Evolutionary conservation across 2,113 vertebrate species (phyloP).

Genomic region (Candoia aspera): DNA sequence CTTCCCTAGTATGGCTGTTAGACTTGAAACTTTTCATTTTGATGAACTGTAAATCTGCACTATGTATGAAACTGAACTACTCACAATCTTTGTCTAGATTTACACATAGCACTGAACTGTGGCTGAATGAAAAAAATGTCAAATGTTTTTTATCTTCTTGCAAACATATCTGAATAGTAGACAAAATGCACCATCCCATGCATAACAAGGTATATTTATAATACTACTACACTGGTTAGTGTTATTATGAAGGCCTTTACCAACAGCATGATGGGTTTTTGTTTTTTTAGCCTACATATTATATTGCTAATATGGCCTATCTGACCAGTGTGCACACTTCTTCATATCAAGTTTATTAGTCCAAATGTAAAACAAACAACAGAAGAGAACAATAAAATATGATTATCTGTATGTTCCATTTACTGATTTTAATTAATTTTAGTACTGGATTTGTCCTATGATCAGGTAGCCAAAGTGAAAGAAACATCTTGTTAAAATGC

Average conservation of each 20-base stretch:
- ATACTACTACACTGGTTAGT: background rate
- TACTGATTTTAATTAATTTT: background rate
- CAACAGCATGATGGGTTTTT: background rate
- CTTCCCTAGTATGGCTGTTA: background rate
- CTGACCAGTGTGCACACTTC: background rate
- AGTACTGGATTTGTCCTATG: background rate
- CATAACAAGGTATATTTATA: background rate
- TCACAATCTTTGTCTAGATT: background rate
- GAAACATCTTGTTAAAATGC: background rate
- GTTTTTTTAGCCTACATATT: background rate
- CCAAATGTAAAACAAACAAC: background rate
- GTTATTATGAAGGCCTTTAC: background rate
- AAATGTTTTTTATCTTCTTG: background rate
- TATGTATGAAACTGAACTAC: background rate
- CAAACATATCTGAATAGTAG: background rate
- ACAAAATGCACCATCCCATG: background rate
- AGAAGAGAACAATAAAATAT: too few species aligned
- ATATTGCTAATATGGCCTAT: background rate
- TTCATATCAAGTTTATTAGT: background rate
- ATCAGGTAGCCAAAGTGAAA: background rate
- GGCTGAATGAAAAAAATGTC: background rate
- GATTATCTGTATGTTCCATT: background rate
- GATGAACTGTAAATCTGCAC: background rate
- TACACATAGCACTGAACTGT: background rate
- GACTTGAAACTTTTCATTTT: background rate